A percentile compares a stretch with the other conserved stretches of the same genome.
phyloP scores from a whole-genome alignment of 1,140 invertebrate species.

The Diorhabda sublineata region DNA sequence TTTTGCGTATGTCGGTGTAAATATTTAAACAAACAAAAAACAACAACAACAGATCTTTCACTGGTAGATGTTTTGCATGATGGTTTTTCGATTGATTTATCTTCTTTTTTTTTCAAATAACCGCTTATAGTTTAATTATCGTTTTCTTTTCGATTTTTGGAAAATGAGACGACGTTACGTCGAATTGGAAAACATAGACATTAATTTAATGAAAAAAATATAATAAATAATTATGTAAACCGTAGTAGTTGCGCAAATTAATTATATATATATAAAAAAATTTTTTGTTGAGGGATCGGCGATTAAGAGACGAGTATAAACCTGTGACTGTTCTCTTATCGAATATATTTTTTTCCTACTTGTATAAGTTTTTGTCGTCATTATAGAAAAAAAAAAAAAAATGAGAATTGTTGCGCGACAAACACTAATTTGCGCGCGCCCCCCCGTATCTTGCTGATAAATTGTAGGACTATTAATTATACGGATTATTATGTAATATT shows the following conservation, averaged over 20 bases:
- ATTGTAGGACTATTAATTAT: constrained; percentile 47
- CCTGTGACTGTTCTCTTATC: constrained; percentile 44
- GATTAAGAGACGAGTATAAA: constrained; percentile 42
- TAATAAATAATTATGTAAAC: constrained; percentile 44
- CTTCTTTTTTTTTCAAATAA: constrained; percentile 30
- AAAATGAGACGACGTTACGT: background rate
- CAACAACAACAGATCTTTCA: constrained; percentile 32
- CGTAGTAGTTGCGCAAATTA: constrained; percentile 43
- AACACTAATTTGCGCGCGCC: constrained; percentile 24
- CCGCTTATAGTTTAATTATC: constrained; percentile 43
- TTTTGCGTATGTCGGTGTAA: constrained; percentile 18
- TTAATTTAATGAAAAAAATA: constrained; percentile 32
- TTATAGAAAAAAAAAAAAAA: background rate
- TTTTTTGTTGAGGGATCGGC: constrained; percentile 42
- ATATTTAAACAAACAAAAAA: constrained; percentile 42
- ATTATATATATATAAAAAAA: constrained; percentile 19
- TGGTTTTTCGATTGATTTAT: constrained; percentile 23
- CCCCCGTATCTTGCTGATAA: constrained; percentile 31
- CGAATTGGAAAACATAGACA: constrained; percentile 28
- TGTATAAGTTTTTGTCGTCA: constrained; percentile 33
- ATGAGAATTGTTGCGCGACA: constrained; percentile 19
- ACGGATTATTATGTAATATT: constrained; percentile 50
- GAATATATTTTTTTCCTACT: constrained; percentile 43
- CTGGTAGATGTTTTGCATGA: constrained; percentile 42
- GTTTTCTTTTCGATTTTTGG: constrained; percentile 29